Evolutionary conservation across 2,888 invertebrate species (phyloP), one percentile per base, ranked within the genome.

Genomic region (Amiota minor): DNA sequence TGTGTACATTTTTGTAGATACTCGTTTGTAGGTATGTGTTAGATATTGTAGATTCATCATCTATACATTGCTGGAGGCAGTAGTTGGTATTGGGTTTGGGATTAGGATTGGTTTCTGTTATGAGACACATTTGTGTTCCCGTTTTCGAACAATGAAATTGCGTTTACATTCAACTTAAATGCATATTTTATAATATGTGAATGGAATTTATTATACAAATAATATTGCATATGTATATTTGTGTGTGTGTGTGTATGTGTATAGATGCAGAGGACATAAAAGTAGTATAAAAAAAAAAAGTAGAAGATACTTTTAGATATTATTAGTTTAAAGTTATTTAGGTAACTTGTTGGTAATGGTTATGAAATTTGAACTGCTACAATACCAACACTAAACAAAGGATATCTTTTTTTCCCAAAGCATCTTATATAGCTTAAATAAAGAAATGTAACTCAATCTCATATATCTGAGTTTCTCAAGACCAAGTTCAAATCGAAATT

Each of bases 41-140:
- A 35, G 35, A 35, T 35, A 35, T 35, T 35, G 83, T 78, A 80
- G 81, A 85, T 85, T 84, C 84, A 82, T 83, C 83, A 83, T 86
- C 85, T 81, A 86, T 86, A 83, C 85, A 83, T 83, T 75, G 78
- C 79, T 46, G 53, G 20, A 56, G 20, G 53, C 46, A 50, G 49
- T n/a, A 70, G 67, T 47, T 23, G 62, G 12, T 62, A 14, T 12
- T 18, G n/a, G 59, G 12, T 50, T 1, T n/a, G 4, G 56, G 16
- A 18, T 18, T 14, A n/a, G 18, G 10, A 14, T 53, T 14, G 12
- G 53, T 53, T 16, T 14, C 8, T 6, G 16, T 12, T 23, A 14
- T 61, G 61, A 61, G 46, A 4, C 62, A 45, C 62, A 62, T 62
- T 62, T 62, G 45, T 45, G 62, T n/a, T 35, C 2, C 6, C 6